Evolutionary conservation across 2,888 invertebrate genomes (phyloP).

Genomic region (Zeuzera pyrina): DNA sequence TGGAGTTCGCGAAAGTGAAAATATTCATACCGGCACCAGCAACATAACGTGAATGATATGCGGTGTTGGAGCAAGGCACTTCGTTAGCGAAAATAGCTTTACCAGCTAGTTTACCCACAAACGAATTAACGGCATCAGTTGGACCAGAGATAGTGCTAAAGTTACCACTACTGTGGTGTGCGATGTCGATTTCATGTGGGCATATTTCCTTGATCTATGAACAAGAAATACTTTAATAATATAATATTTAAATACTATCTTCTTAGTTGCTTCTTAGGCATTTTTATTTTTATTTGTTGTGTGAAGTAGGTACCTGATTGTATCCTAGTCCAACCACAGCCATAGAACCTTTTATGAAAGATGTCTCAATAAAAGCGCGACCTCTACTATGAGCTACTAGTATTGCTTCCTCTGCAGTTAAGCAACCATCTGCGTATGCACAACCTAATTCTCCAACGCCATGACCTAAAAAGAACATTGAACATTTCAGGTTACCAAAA

Average conservation of each 20-base stretch:
- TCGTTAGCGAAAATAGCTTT: slow-evolving; percentile 86
- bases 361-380: slow-evolving; percentile 79
- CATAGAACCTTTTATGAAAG: slow-evolving; percentile 86
- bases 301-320: slow-evolving; percentile 67
- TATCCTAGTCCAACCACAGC: slow-evolving; percentile 85
- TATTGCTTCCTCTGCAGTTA: slow-evolving; percentile 90
- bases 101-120: slow-evolving; percentile 76
- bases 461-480: no score
- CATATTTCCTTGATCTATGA: slow-evolving; percentile 73
- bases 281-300: no score
- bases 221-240: no score
- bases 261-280: no score
- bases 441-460: slow-evolving; percentile 96
- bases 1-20: no score
- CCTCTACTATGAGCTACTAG: slow-evolving; percentile 89
- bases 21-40: slow-evolving; percentile 75
- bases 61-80: slow-evolving; percentile 89
- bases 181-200: slow-evolving; percentile 85
- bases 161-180: slow-evolving; percentile 90
- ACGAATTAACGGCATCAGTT: slow-evolving; percentile 75
- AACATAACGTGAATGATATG: slow-evolving; percentile 92
- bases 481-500: no score
- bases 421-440: slow-evolving; percentile 94
- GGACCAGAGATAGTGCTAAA: slow-evolving; percentile 95
- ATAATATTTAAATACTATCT: no score